Evolutionary conservation across 1,140 invertebrate species (phyloP), one percentile per base, ranked within the genome.

Genomic region (Neodiprion pinetum): DNA sequence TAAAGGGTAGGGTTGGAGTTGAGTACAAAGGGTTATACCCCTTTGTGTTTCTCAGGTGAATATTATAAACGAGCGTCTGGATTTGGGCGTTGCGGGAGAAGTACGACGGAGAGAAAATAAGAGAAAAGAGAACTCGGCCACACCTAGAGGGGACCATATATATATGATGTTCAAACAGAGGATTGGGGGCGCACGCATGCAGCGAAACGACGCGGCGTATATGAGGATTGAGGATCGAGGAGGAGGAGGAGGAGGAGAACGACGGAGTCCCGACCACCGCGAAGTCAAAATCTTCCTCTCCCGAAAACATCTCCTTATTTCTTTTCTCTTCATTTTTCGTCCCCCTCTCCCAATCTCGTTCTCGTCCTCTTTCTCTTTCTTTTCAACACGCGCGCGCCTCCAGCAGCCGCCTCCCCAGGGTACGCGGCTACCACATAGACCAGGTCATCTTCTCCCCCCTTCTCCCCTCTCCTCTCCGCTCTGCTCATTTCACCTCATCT

Each of bases 31-130:
- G 28, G 28, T 40, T 40, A 40, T 40, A 40, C 28, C 72, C 80
- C 83, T 87, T 87, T 87, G 86, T 86, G 86, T 86, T 83, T 85
- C 81, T 82, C 85, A 85, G 85, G 81, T 84, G 86, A 87, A 84
- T 81, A 81, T 87, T 86, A 87, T 87, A 87, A 87, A 87, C 87
- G 86, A 87, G 85, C 82, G 80, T 79, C 70, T 70, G 50, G 79
- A 70, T 70, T 40, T 40, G 28, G 28, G 28, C 28, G 28, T 40
- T 40, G 5, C 28, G 28, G 28, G 1, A 40, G 28, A 40, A 40
- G 28, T 40, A 40, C 28, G 28, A 40, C 28, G 28, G 28, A 3
- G 28, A 5, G 28, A 40, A 40, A 40, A 40, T 40, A 40, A 77
- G 70, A 76, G 67, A 75, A 78, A 74, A 65, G 67, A 49, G 67